A percentile compares a stretch with the other conserved stretches of the same genome.
These are phyloP conservation scores for Zaprionus lachaisei DNA, from an alignment of 1,140 invertebrate species.

Conservation along the genomic window DNA sequence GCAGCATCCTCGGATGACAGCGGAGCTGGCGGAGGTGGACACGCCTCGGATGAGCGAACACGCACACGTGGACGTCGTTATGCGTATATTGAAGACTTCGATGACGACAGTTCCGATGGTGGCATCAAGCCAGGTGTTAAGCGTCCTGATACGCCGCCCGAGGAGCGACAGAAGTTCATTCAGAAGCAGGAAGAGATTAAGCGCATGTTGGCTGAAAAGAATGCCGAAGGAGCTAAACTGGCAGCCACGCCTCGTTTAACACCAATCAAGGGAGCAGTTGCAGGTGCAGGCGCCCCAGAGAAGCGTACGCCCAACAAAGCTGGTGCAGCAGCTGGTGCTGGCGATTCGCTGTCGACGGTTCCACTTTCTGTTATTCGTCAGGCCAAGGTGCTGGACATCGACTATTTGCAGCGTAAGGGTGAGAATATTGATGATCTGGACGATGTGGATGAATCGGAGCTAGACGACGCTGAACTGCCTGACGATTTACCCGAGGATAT, in stretches of 20 bases:
- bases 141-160: slow-evolving; percentile 81
- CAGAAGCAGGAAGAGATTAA: slow-evolving; percentile 84
- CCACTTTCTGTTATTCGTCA: slow-evolving; percentile 80
- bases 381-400: slow-evolving; percentile 84
- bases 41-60: slow-evolving; percentile 86
- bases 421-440: slow-evolving; percentile 66
- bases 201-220: slow-evolving; percentile 83
- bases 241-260: slow-evolving; percentile 78
- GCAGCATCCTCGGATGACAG: slow-evolving; percentile 63
- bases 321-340: slow-evolving; percentile 12
- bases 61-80: slow-evolving; percentile 89
- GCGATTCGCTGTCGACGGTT: slow-evolving; percentile 79
- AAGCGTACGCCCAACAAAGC: slow-evolving; percentile 68
- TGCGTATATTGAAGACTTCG: slow-evolving; percentile 88
- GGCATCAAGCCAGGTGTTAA: slow-evolving; percentile 86
- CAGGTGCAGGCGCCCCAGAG: slow-evolving; percentile 29
- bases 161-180: slow-evolving; percentile 84
- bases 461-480: slow-evolving; percentile 75
- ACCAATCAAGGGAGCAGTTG: slow-evolving; percentile 62
- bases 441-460: slow-evolving; percentile 75
- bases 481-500: slow-evolving; percentile 84
- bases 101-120: slow-evolving; percentile 84
- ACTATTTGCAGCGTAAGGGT: slow-evolving; percentile 83
- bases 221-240: slow-evolving; percentile 80
- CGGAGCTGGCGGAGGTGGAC: slow-evolving; percentile 52